Conservation (phyloP, 2,797 vertebrate species). For the Caiman crocodilus region DNA sequence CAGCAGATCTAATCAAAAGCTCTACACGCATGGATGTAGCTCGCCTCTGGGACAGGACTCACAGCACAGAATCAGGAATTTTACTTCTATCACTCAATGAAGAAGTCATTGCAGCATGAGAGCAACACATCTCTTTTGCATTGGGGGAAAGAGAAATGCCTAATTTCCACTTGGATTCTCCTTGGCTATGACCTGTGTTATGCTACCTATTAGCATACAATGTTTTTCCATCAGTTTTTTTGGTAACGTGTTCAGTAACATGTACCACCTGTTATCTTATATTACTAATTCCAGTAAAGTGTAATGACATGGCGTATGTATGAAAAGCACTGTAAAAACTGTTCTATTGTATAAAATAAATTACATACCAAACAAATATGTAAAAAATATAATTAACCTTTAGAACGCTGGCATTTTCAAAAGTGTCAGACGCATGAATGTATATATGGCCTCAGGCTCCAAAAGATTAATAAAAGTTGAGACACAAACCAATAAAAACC, state of each 20-base stretch:
- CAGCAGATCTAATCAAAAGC: conserved; percentile 82
- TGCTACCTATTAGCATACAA: conserved; percentile 5
- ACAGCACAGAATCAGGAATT: conserved; percentile 57
- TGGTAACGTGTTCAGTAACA: not conserved
- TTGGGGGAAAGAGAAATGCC: not conserved
- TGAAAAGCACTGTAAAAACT: conserved; percentile 43
- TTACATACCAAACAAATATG: conserved; percentile 36
- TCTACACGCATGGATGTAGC: conserved; percentile 68
- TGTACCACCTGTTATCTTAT: not conserved
- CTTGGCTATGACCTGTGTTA: not conserved
- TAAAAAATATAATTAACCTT: conserved; percentile 59
- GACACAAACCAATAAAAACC: conserved; percentile 42
- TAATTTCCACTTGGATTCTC: not conserved
- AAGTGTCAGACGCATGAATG: conserved; percentile 49
- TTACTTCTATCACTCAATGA: conserved; percentile 53
- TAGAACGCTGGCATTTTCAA: conserved; percentile 61
- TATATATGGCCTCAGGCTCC: conserved; percentile 41
- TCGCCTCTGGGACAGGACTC: conserved; percentile 70
- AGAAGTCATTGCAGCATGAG: not conserved
- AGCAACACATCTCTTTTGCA: conserved; percentile 50
- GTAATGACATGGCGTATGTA: conserved; percentile 8
- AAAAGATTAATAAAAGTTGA: conserved; percentile 57
- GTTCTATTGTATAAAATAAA: conserved; percentile 48
- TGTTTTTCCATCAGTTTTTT: not conserved
- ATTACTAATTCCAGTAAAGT: not conserved